A percentile compares a stretch with the other conserved stretches of the same genome.
Evolutionary conservation across 2,888 invertebrate species (phyloP).

Genomic region (Caenorhabditis uteleia): DNA sequence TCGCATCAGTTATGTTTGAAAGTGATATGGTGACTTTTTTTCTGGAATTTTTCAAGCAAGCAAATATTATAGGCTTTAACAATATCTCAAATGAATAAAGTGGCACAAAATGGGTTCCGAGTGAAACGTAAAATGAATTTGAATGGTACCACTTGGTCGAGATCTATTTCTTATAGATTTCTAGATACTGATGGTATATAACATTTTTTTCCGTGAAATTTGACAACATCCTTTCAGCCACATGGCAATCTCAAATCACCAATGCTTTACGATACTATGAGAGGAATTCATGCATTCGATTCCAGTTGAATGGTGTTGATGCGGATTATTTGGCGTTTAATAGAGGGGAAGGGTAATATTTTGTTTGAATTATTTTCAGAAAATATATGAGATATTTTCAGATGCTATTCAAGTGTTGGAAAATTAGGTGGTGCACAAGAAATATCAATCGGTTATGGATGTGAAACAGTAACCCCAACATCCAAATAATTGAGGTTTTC

Average conservation of each 20-base stretch:
- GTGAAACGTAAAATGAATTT: constrained; percentile 33
- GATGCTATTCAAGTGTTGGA: constrained; percentile 59
- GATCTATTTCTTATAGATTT: constrained; percentile 43
- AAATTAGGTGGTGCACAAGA: constrained; percentile 52
- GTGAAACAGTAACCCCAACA: constrained; percentile 41
- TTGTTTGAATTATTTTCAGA: not conserved
- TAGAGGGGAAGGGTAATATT: constrained; percentile 41
- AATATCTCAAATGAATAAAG: constrained; percentile 36
- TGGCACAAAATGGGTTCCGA: constrained; percentile 17
- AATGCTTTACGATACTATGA: constrained; percentile 55
- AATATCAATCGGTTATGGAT: constrained; percentile 55
- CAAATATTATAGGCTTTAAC: constrained; percentile 21
- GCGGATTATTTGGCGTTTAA: constrained; percentile 46
- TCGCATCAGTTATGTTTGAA: constrained; percentile 42
- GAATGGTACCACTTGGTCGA: constrained; percentile 38
- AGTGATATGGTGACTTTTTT: constrained; percentile 24
- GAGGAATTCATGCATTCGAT: constrained; percentile 60
- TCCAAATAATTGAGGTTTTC: not conserved
- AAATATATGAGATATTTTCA: constrained; percentile 3
- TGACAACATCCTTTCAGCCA: constrained; percentile 18
- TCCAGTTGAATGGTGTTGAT: constrained; percentile 40
- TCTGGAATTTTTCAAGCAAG: not conserved
- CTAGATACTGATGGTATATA: constrained; percentile 41
- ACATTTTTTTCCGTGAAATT: not conserved
- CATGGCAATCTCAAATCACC: constrained; percentile 53